A percentile compares a stretch with the other conserved stretches of the same genome.
Conservation (phyloP, 2,113 vertebrate species). For the Malurus cyaneus region DNA sequence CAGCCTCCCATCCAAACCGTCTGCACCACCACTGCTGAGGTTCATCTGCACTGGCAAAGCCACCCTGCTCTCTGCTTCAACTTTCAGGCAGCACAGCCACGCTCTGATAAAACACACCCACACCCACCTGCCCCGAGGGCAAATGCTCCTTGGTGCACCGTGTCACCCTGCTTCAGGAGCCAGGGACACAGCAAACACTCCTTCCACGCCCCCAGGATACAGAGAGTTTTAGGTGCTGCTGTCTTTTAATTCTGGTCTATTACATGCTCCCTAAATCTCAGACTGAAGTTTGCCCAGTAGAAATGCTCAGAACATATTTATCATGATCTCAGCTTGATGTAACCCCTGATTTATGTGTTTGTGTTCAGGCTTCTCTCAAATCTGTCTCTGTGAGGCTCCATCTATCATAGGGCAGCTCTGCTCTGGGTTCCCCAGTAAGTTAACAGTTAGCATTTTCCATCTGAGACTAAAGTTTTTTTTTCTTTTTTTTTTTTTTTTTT, state of each 20-base stretch:
- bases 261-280: slow-evolving; percentile 24
- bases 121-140: not conserved
- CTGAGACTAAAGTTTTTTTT: not conserved
- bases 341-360: slow-evolving; percentile 67
- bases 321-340: slow-evolving; percentile 63
- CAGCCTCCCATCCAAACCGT: not conserved
- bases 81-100: not conserved
- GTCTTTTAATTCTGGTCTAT: slow-evolving; percentile 61
- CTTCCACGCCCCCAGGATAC: not conserved
- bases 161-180: not conserved
- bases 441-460: slow-evolving; percentile 3
- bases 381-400: slow-evolving; percentile 48
- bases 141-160: not conserved
- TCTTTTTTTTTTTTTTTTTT: not conserved
- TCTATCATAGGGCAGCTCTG: slow-evolving; percentile 38
- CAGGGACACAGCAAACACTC: not conserved
- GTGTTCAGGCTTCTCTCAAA: slow-evolving; percentile 52
- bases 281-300: slow-evolving; percentile 46
- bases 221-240: slow-evolving; percentile 27
- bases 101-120: not conserved
- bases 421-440: slow-evolving; percentile 11
- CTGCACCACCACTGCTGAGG: fast-evolving
- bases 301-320: slow-evolving; percentile 63
- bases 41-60: not conserved
- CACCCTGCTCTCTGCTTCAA: not conserved